These are phyloP conservation scores for Perca fluviatilis DNA, from an alignment of 2,113 vertebrate genomes.

Conservation along the genomic window DNA sequence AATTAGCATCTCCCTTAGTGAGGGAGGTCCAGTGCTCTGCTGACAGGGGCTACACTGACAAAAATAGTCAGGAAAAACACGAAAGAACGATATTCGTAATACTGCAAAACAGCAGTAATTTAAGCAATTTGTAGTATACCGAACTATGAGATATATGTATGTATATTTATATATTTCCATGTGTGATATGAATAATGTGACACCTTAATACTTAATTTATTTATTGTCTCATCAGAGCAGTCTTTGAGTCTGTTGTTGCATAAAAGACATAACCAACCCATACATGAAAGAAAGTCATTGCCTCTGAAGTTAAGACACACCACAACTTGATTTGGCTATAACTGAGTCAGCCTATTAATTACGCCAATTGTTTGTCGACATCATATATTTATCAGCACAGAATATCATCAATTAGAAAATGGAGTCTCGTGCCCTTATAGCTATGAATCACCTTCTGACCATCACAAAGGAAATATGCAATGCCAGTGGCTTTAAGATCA, in stretches of 20 bases:
- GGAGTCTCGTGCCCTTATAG: too few relatives aligned
- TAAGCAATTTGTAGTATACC: too few relatives aligned
- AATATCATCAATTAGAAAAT: neutral
- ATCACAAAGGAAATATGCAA: neutral
- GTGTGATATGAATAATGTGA: neutral
- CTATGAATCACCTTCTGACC: neutral
- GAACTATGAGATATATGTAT: neutral
- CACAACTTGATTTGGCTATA: neutral
- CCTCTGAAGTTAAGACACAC: neutral
- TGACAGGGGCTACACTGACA: neutral
- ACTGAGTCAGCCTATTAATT: neutral
- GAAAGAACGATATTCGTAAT: neutral
- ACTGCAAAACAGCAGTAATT: too few relatives aligned
- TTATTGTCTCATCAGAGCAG: neutral
- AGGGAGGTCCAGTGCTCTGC: neutral
- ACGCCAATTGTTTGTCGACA: neutral
- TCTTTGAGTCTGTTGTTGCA: neutral
- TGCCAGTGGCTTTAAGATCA: neutral
- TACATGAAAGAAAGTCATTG: neutral
- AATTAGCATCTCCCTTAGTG: neutral
- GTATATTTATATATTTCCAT: neutral
- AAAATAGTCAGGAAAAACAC: neutral
- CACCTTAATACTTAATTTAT: neutral
- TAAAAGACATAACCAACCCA: neutral
- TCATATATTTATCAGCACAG: neutral